Conservation (phyloP, 2,888 invertebrate species). For the Melipona bicolor region DNA sequence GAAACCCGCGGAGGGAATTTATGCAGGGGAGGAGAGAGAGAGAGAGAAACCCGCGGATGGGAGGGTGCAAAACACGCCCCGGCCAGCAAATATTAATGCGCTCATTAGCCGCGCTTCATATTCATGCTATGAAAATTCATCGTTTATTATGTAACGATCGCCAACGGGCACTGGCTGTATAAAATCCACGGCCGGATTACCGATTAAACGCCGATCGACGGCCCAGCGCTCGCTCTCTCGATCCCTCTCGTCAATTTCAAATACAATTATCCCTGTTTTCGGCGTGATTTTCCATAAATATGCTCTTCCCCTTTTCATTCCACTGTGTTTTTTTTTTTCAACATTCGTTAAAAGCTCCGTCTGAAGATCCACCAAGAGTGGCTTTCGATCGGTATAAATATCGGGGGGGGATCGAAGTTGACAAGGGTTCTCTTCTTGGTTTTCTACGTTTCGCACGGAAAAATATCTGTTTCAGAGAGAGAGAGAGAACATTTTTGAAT, state of each 20-base stretch:
- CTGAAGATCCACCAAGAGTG: no score
- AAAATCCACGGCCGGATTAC: slow-evolving; percentile 60
- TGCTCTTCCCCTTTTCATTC: no score
- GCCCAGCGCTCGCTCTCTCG: background rate
- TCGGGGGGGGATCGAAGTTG: no score
- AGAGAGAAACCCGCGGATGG: slow-evolving; percentile 19
- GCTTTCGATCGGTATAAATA: no score
- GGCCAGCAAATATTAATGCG: slow-evolving; percentile 75
- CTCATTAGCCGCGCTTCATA: slow-evolving; percentile 78
- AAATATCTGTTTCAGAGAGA: no score
- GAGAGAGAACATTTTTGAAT: no score
- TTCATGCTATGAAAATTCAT: slow-evolving; percentile 77
- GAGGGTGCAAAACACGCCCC: slow-evolving; percentile 44
- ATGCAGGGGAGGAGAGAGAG: background rate
- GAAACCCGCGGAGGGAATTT: slow-evolving; percentile 34
- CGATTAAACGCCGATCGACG: slow-evolving; percentile 60
- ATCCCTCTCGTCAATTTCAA: background rate
- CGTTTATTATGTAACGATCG: slow-evolving; percentile 76
- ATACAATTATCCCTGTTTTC: background rate
- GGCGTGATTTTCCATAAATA: background rate
- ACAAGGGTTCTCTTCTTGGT: no score
- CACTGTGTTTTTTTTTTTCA: no score
- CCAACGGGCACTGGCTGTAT: slow-evolving; percentile 33
- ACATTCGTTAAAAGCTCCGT: no score
- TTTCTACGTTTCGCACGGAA: no score